Conservation (phyloP, 2,113 vertebrate species). For the Mugil cephalus region DNA sequence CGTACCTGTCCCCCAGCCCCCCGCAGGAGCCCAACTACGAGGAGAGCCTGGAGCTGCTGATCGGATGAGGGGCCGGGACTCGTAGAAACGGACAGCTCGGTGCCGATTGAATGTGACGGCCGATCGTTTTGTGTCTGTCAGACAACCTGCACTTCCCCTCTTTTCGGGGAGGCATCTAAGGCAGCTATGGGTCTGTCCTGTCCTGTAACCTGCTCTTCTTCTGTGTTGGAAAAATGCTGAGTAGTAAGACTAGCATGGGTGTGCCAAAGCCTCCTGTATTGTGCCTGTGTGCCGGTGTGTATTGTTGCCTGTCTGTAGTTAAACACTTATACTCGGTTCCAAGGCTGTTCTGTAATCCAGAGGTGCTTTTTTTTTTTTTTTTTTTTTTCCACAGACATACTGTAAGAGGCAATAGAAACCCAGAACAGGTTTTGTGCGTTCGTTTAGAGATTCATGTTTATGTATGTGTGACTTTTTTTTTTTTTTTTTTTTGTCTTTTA, state of each 20-base stretch:
- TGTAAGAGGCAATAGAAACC: slow-evolving; percentile 73
- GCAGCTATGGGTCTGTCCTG: slow-evolving; percentile 82
- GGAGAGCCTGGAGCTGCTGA: slow-evolving; percentile 97
- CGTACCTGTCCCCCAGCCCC: slow-evolving; percentile 93
- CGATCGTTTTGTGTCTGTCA: slow-evolving; percentile 61
- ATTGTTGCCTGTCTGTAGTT: slow-evolving; percentile 69
- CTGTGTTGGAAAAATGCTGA: slow-evolving; percentile 82
- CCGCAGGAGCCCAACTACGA: slow-evolving; percentile 94
- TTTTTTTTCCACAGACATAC: slow-evolving; percentile 56
- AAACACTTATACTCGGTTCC: slow-evolving; percentile 63
- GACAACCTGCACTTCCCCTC: slow-evolving; percentile 50
- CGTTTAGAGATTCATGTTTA: slow-evolving; percentile 23
- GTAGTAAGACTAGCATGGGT: slow-evolving; percentile 84
- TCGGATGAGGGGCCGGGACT: slow-evolving; percentile 69
- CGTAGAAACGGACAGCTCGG: slow-evolving; percentile 60
- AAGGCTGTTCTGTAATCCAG: slow-evolving; percentile 60
- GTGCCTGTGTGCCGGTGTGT: slow-evolving; percentile 76
- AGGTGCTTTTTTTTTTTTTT: slow-evolving; percentile 65
- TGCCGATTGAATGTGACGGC: slow-evolving; percentile 77
- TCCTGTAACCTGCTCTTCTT: slow-evolving; percentile 75
- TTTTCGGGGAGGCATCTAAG: slow-evolving; percentile 56
- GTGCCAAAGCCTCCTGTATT: slow-evolving; percentile 81
- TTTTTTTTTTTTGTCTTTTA: too few relatives aligned
- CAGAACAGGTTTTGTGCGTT: slow-evolving; percentile 58
- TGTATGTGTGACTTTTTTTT: slow-evolving; percentile 2